Evolutionary conservation across 1,140 invertebrate species (phyloP), one percentile per base, ranked within the genome.

Genomic region (Atta colombica): DNA sequence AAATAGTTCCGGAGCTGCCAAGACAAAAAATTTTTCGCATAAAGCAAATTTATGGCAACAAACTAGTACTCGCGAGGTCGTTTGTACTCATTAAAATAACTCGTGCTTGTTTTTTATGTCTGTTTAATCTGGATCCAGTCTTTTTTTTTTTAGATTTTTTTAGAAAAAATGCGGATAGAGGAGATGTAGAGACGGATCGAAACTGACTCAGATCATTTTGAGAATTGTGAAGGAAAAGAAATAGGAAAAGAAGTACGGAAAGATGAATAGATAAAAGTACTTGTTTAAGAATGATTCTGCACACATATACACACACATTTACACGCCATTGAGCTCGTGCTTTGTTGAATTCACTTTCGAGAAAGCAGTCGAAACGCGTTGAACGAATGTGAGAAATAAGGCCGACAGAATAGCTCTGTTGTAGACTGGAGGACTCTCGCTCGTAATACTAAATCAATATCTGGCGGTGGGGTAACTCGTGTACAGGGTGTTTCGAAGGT

Each of bases 361-460:
- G 90, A 92, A 91, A 91, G 87, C 91, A 82, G 84, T 66, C 66
- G 87, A 88, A 45, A 78, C 72, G 68, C 77, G 80, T 81, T 61
- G 65, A 65, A 25, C 88, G 87, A 94, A 92, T 92, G 81, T 82
- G 87, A 91, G 89, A 94, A 93, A 92, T 78, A 86, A 86, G 88
- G 80, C 74, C 85, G 75, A 71, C 77, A 89, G 86, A 91, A 89
- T 81, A 89, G 90, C 84, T 88, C 72, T 85, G 89, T 88, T 80
- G 88, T 86, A 74, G 72, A 90, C 85, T 88, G 86, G 82, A 93
- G 91, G 58, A 90, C 90, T 92, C 84, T 85, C 92, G 90, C 86
- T 88, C 89, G 90, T 94, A 94, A 95, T 94, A 93, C 92, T 94
- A 94, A 95, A 95, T 95, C 94, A 95, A 95, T 95, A 94, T 94